A percentile compares a stretch with the other conserved stretches of the same genome.
Conservation (phyloP, 2,797 vertebrate genomes). For the Sebastes melanostomus region DNA sequence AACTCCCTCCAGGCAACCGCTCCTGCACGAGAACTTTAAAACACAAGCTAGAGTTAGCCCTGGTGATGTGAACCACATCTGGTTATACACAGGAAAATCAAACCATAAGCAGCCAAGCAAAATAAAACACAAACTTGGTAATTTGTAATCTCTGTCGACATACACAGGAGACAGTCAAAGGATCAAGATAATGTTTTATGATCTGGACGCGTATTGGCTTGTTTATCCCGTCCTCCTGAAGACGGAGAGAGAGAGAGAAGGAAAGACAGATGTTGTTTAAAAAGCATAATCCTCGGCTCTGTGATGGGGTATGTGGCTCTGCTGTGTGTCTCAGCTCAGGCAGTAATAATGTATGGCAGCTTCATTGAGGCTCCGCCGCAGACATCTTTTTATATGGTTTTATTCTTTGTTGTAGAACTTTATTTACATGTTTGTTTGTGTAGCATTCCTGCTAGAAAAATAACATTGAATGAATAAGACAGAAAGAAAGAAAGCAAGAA, state of each 20-base stretch:
- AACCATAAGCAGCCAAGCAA: conserved; percentile 42
- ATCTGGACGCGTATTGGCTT: conserved; percentile 45
- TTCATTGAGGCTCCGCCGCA: conserved; percentile 33
- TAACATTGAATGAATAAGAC: background rate
- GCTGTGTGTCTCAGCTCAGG: conserved; percentile 47
- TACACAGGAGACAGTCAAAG: conserved; percentile 33
- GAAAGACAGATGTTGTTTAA: conserved; percentile 66
- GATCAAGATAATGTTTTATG: conserved; percentile 56
- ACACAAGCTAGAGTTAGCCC: background rate
- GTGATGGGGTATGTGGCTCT: conserved; percentile 58
- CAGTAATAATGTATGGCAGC: conserved; percentile 52
- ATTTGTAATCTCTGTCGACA: conserved; percentile 53
- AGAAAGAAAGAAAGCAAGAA: background rate
- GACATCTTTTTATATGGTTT: conserved; percentile 33
- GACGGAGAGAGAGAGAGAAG: background rate
- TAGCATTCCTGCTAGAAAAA: conserved; percentile 2
- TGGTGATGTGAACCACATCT: conserved; percentile 38
- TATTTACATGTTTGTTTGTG: conserved; percentile 35
- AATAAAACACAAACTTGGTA: conserved; percentile 54
- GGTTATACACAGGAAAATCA: conserved; percentile 32
- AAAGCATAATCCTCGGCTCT: conserved; percentile 51
- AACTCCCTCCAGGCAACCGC: background rate
- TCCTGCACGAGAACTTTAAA: conserved; percentile 12
- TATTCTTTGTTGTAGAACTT: conserved; percentile 30
- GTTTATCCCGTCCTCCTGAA: conserved; percentile 32